A percentile compares a stretch with the other conserved stretches of the same genome.
Evolutionary conservation across 1,140 invertebrate genomes (phyloP).

Genomic region (Drosophila kohkoa): DNA sequence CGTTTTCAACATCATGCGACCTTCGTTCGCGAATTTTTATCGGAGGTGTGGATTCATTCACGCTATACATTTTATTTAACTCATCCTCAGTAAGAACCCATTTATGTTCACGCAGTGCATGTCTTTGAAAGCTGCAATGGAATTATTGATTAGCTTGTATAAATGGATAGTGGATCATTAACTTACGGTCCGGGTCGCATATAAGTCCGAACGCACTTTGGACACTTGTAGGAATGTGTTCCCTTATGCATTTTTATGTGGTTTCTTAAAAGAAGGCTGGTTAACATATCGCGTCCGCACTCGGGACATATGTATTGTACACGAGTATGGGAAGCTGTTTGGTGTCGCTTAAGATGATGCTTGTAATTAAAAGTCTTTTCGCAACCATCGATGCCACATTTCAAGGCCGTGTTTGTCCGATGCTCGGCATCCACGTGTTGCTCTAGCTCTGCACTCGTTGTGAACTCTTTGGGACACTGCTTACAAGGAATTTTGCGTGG

Average conservation of each 20-base stretch:
- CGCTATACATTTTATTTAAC: conserved; percentile 28
- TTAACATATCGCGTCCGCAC: conserved; percentile 54
- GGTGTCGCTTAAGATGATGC: conserved; percentile 74
- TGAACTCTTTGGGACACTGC: conserved; percentile 55
- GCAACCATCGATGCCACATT: conserved; percentile 59
- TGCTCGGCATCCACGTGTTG: conserved; percentile 48
- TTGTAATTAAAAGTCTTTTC: conserved; percentile 66
- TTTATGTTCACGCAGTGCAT: conserved; percentile 57
- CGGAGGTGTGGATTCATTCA: not conserved
- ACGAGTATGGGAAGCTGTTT: conserved; percentile 58
- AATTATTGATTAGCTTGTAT: not conserved
- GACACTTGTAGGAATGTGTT: conserved; percentile 55
- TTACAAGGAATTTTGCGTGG: conserved; percentile 47
- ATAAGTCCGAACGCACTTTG: conserved; percentile 61
- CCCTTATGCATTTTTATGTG: conserved; percentile 54
- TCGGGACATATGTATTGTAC: conserved; percentile 47
- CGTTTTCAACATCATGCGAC: conserved; percentile 10
- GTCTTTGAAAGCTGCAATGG: conserved; percentile 50
- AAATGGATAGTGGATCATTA: not conserved
- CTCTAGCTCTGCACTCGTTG: conserved; percentile 46
- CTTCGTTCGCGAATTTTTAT: conserved; percentile 6
- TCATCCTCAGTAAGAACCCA: conserved; percentile 53
- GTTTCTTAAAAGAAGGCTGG: conserved; percentile 41
- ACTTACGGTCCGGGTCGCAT: conserved; percentile 63
- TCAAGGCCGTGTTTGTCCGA: conserved; percentile 27